Evolutionary conservation across 1,140 invertebrate species (phyloP).

Genomic region (Aethina tumida): DNA sequence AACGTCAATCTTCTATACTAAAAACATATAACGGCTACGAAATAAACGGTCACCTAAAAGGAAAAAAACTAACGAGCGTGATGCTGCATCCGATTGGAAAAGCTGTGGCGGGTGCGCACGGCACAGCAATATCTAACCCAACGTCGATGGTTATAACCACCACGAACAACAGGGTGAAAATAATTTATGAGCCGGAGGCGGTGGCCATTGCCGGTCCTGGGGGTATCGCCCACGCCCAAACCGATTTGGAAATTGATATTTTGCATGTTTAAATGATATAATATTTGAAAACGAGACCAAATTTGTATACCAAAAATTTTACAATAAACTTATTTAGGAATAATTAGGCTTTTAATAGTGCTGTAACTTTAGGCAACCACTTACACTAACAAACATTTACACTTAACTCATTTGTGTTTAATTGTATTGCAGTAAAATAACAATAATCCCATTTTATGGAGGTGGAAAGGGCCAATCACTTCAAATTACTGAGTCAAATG

Average conservation of each 20-base stretch:
- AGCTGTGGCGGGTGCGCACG: constrained; percentile 50
- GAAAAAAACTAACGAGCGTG: constrained; percentile 36
- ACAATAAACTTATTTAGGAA: not conserved
- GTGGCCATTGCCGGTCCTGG: constrained; percentile 60
- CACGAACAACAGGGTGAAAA: constrained; percentile 41
- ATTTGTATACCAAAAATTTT: constrained; percentile 3
- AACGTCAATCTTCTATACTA: too few relatives aligned
- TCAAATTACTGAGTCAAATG: constrained; percentile 44
- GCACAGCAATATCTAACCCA: constrained; percentile 56
- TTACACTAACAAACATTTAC: not conserved
- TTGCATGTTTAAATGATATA: not conserved
- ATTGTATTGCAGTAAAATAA: constrained; percentile 22
- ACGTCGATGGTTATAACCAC: constrained; percentile 44
- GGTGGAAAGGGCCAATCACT: constrained; percentile 53
- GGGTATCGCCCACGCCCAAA: constrained; percentile 57
- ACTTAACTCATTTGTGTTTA: constrained; percentile 6
- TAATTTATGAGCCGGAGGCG: constrained; percentile 52
- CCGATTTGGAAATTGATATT: constrained; percentile 39
- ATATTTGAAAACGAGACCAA: not conserved
- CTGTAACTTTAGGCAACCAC: not conserved
- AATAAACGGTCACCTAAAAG: too few relatives aligned
- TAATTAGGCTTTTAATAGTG: not conserved
- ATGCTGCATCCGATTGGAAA: constrained; percentile 51
- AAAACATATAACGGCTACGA: too few relatives aligned
- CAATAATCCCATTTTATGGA: constrained; percentile 48